Base-by-base conservation (phyloP, 1,140 invertebrate species). In the Brachionus rubens region DNA sequence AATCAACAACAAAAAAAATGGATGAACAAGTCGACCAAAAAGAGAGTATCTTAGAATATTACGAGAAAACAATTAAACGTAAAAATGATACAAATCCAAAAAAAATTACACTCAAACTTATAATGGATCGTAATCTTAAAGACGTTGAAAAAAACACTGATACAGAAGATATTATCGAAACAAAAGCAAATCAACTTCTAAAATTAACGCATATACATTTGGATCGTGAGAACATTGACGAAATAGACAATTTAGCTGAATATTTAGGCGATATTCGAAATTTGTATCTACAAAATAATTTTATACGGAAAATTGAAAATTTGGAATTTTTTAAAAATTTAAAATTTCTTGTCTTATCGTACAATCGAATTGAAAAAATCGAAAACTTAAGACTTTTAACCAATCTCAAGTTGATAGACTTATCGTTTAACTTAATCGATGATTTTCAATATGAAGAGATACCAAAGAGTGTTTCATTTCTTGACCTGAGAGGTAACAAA, bases 221-320 rank as follows among this genome's bases (percentile, higher is more conserved):
- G 16, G 67, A 72, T 26, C 41, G 67, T 6, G 67, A 72, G n/a
- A 33, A 52, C 10, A 72, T 72, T 10, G 67, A 50, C 21, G 48
- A 52, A 72, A 72, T 72, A 30, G 67, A 72, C 36, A 72, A 72
- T 48, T 21, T 72, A 10, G 10, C 40, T 9, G 67, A 72, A 24
- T 72, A 48, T 52, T 40, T 72, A 16, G 67, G 67, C 1, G 46
- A 52, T 16, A 36, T 72, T 36, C 28, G 28, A 12, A 33, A 72
- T 81, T 85, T 97, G 0, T 96, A 91, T 80, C 83, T 97, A 0
- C 93, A 96, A 75, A 89, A 93, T 79, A 97, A 97, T 85, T 82
- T 93, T 1, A 89, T 97, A 6, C 86, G 87, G 19, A 90, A 89
- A 80, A 92, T 96, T 52, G 91, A 95, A 80, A 96, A 96, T 83